phyloP scores from a whole-genome alignment of 2,888 invertebrate species.

The Sphinx pinastri region DNA sequence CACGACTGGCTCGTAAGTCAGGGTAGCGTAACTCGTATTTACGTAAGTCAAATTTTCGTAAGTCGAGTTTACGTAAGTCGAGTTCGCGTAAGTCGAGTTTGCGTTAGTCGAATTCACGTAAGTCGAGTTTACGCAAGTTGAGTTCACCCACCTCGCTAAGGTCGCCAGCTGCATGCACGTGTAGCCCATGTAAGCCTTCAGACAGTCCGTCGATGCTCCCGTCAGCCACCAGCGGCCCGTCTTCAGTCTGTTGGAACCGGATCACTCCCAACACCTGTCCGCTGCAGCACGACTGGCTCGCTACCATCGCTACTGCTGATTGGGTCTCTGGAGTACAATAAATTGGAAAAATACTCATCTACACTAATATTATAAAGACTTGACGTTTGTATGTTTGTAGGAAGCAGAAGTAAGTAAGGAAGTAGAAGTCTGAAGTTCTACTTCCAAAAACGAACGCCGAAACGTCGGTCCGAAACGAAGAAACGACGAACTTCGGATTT shows the following conservation, averaged over 20 bases:
- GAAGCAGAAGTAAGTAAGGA: too few species aligned
- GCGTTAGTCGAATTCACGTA: not conserved
- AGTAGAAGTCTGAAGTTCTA: too few species aligned
- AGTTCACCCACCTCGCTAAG: slow-evolving; percentile 86
- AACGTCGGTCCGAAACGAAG: too few species aligned
- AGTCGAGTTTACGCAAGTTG: not conserved
- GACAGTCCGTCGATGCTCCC: slow-evolving; percentile 92
- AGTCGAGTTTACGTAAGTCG: too few species aligned
- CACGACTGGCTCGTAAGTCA: too few species aligned
- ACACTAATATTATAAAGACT: too few species aligned
- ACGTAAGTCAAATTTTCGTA: too few species aligned
- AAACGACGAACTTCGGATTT: too few species aligned
- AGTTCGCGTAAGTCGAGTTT: not conserved
- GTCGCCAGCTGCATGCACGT: slow-evolving; percentile 96
- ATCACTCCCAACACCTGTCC: slow-evolving; percentile 88
- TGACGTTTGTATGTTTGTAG: too few species aligned
- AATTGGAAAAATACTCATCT: too few species aligned
- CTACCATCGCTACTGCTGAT: slow-evolving; percentile 90
- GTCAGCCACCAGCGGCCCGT: slow-evolving; percentile 88
- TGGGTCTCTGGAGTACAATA: slow-evolving; percentile 54
- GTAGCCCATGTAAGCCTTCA: slow-evolving; percentile 89
- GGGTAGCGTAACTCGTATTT: too few species aligned
- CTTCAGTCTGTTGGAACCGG: slow-evolving; percentile 87
- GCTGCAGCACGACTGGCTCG: slow-evolving; percentile 64
- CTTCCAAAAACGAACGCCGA: too few species aligned